These are phyloP conservation scores for Synchiropus splendidus DNA, from an alignment of 2,113 vertebrate species.

Conservation along the genomic window DNA sequence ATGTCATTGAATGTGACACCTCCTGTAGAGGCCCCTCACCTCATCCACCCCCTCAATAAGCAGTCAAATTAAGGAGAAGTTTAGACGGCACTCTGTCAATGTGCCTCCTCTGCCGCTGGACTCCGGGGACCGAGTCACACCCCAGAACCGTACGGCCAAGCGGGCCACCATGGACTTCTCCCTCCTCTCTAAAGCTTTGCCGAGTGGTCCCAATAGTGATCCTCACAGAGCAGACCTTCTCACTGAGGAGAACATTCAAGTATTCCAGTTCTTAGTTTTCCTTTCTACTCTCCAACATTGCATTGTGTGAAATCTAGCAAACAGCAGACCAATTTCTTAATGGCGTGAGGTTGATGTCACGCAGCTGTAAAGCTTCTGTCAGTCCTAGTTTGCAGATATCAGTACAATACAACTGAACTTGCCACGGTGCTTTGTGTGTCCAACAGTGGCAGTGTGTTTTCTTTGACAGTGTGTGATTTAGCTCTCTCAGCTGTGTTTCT, in stretches of 20 bases:
- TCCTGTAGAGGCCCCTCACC: constrained; percentile 31
- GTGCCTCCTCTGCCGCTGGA: constrained; percentile 60
- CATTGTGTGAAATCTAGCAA: constrained; percentile 20
- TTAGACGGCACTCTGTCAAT: constrained; percentile 81
- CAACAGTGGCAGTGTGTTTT: not conserved
- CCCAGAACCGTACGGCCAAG: constrained; percentile 62
- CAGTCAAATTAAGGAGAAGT: constrained; percentile 66
- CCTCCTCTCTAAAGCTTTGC: constrained; percentile 65
- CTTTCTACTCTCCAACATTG: not conserved
- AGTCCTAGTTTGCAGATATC: constrained; percentile 9
- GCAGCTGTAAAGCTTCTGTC: too few species aligned
- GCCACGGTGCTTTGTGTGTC: constrained; percentile 3
- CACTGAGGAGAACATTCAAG: constrained; percentile 31
- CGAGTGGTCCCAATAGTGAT: constrained; percentile 18
- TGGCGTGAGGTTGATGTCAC: too few species aligned
- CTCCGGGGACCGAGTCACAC: constrained; percentile 56
- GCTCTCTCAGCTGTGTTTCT: not conserved
- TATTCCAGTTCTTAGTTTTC: constrained; percentile 22
- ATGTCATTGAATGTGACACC: too few species aligned
- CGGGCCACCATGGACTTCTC: constrained; percentile 90
- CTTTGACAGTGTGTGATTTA: not conserved
- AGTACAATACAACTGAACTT: constrained; percentile 27
- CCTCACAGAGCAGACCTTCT: constrained; percentile 3
- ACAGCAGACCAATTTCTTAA: not conserved
- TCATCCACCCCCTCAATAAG: constrained; percentile 31